These are phyloP conservation scores for Sitobion miscanthi DNA, from an alignment of 1,140 invertebrate genomes.

Conservation along the genomic window DNA sequence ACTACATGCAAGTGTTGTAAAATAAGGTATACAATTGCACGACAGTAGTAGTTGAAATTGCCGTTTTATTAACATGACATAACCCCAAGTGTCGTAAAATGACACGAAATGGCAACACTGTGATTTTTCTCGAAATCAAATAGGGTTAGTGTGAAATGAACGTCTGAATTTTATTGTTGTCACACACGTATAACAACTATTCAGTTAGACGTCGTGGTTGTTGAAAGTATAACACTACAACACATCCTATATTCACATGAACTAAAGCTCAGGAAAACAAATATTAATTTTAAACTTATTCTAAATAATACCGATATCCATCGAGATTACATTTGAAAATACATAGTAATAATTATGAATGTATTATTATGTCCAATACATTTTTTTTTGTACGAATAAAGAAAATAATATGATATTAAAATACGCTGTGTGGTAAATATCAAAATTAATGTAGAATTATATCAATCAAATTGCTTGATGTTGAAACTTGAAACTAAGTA, in stretches of 20 bases:
- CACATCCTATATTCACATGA: not conserved
- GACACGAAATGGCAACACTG: not conserved
- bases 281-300: not conserved
- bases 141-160: not conserved
- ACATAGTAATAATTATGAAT: no score
- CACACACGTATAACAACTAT: not conserved
- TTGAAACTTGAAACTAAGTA: no score
- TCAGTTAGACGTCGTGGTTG: no score
- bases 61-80: not conserved
- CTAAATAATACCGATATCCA: no score
- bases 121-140: not conserved
- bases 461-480: no score
- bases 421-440: no score
- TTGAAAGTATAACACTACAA: no score
- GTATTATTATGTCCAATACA: no score
- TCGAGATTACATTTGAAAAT: no score
- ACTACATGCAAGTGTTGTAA: not conserved
- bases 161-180: not conserved
- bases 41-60: not conserved
- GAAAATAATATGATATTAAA: no score
- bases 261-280: not conserved
- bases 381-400: no score
- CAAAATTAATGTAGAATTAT: no score
- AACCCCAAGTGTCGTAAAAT: not conserved
- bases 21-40: not conserved